Evolutionary conservation across 2,888 invertebrate species (phyloP).

Genomic region (Polydrusus pterygomalis): DNA sequence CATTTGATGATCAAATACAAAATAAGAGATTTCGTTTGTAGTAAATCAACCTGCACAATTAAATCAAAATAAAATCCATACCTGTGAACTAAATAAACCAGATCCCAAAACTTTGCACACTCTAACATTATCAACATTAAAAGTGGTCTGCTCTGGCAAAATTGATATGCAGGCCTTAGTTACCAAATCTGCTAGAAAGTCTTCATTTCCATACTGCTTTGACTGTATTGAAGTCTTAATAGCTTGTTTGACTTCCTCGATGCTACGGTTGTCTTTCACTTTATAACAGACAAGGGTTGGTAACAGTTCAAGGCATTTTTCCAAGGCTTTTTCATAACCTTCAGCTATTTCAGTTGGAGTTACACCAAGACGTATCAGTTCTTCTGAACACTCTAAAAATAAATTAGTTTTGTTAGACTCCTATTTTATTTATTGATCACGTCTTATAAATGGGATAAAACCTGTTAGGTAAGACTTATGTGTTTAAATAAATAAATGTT

Average conservation of each 20-base stretch:
- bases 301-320: constrained; percentile 93
- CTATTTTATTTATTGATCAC: no score
- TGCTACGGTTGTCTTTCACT: constrained; percentile 81
- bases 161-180: constrained; percentile 92
- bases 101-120: constrained; percentile 94
- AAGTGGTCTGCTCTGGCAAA: constrained; percentile 88
- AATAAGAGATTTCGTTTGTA: no score
- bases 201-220: constrained; percentile 98
- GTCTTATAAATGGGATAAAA: no score
- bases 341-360: constrained; percentile 97
- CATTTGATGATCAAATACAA: no score
- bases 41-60: background rate
- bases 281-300: constrained; percentile 86
- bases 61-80: constrained; percentile 10
- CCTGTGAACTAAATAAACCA: constrained; percentile 83
- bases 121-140: constrained; percentile 98
- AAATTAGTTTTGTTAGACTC: background rate
- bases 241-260: constrained; percentile 82
- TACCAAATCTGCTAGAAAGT: constrained; percentile 90
- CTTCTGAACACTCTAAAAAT: constrained; percentile 86
- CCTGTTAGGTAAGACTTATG: no score
- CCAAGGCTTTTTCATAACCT: constrained; percentile 93
- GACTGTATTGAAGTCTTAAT: constrained; percentile 93
- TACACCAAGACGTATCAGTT: constrained; percentile 93
- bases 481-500: no score